These are phyloP conservation scores for Oncopeltus fasciatus DNA, from an alignment of 1,140 invertebrate genomes.

Conservation along the genomic window DNA sequence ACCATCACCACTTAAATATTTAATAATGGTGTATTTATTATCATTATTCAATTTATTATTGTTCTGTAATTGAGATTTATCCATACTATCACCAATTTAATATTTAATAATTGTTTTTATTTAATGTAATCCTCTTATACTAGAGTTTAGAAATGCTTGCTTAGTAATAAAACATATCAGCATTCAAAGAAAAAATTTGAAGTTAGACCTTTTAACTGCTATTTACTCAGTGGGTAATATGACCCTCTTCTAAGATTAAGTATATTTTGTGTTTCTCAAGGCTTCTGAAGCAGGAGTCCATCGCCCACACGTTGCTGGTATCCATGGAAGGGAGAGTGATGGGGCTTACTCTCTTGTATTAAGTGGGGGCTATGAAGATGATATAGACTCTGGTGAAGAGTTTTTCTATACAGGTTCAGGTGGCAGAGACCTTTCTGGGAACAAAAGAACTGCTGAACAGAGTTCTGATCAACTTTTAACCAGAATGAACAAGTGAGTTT, in stretches of 20 bases:
- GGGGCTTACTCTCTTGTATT: slow-evolving; percentile 75
- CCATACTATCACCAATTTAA: too few relatives aligned
- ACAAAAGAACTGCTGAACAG: slow-evolving; percentile 65
- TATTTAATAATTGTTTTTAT: too few relatives aligned
- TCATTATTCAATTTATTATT: too few relatives aligned
- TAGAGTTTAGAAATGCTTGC: too few relatives aligned
- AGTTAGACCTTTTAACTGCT: too few relatives aligned
- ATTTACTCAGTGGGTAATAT: too few relatives aligned
- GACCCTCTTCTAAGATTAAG: background rate
- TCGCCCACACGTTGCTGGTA: slow-evolving; percentile 68
- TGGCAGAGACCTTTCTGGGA: slow-evolving; percentile 66
- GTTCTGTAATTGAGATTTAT: too few relatives aligned
- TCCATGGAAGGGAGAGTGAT: slow-evolving; percentile 62
- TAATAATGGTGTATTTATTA: too few relatives aligned
- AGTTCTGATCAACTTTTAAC: slow-evolving; percentile 68
- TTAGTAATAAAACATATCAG: too few relatives aligned
- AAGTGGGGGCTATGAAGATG: slow-evolving; percentile 77
- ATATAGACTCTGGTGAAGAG: slow-evolving; percentile 66
- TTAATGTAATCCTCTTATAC: too few relatives aligned
- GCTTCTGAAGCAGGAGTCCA: slow-evolving; percentile 70
- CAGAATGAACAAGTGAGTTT: slow-evolving; percentile 52
- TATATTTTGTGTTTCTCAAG: slow-evolving; percentile 29
- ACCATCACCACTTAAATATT: too few relatives aligned
- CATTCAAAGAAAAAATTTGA: too few relatives aligned
- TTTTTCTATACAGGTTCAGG: slow-evolving; percentile 76